These are phyloP conservation scores for Trissolcus basalis DNA, from an alignment of 1,140 invertebrate genomes.

Conservation along the genomic window DNA sequence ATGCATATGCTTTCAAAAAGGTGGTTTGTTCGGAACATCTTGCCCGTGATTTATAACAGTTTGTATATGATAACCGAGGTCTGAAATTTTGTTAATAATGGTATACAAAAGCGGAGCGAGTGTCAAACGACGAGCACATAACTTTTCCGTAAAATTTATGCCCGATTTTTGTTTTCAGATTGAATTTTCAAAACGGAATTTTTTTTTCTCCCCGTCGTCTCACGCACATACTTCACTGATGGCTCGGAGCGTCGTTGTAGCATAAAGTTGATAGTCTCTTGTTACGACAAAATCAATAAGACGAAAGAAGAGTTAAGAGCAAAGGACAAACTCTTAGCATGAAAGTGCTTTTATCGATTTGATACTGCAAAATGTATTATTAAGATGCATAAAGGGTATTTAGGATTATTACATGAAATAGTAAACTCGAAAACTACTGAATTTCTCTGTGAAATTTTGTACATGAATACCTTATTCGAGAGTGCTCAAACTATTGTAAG, in stretches of 20 bases:
- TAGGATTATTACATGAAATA: slow-evolving; percentile 35
- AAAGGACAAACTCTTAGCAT: slow-evolving; percentile 13
- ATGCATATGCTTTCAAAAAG: slow-evolving; percentile 15
- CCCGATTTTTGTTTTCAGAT: neutral
- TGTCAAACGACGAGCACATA: neutral
- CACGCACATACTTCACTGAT: neutral
- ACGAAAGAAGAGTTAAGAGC: slow-evolving; percentile 7
- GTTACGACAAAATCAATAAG: slow-evolving; percentile 24
- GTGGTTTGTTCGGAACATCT: slow-evolving; percentile 12
- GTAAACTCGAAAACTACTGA: slow-evolving; percentile 30
- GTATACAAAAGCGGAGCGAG: slow-evolving; percentile 1
- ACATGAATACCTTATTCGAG: slow-evolving; percentile 41
- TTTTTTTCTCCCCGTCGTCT: too few species aligned
- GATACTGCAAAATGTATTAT: slow-evolving; percentile 34
- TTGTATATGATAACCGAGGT: neutral
- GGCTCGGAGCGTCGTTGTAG: neutral
- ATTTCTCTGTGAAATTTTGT: slow-evolving; percentile 38
- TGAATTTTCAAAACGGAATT: too few species aligned
- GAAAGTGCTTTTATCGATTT: slow-evolving; percentile 26
- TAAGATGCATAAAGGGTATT: slow-evolving; percentile 40
- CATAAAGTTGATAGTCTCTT: neutral
- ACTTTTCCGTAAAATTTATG: slow-evolving; percentile 3
- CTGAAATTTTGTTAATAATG: slow-evolving; percentile 3
- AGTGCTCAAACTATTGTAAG: too few species aligned
- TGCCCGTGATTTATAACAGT: slow-evolving; percentile 14